Base-by-base conservation (phyloP, 2,888 invertebrate species). In the Tipula helvola region DNA sequence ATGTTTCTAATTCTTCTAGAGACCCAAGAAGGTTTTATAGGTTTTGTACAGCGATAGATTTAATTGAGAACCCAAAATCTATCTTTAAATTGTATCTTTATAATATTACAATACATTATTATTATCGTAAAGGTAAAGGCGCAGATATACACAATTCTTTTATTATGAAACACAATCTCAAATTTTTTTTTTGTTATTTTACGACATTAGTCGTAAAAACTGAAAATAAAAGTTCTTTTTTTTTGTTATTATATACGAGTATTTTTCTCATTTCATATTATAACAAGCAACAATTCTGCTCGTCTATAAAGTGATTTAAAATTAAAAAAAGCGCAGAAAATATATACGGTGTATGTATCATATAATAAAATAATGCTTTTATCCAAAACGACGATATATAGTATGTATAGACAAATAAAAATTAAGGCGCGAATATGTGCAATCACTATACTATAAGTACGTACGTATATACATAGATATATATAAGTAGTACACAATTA, bases 41-140 rank as follows among this genome's bases (percentile, higher is more conserved):
- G n/a, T 52, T 52, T 52, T 5, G 52, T 12, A 71, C 10, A 28
- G 3, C 28, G 28, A 71, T 71, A 71, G 28, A 3, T 71, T 71
- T 71, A 71, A 71, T 71, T 3, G 71, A 71, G 28, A 71, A 71
- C 71, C 28, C 28, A 71, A 71, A 12, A 71, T 71, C 71, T 12
- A 28, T 71, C 71, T 18, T 71, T 71, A 71, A 28, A 71, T 71
- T 71, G 71, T 71, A 71, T 71, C 71, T 71, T 8, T 71, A 71
- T 5, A 39, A 28, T 28, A 28, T 28, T 71, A 52, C n/a, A 52
- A 16, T 3, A 71, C 18, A 57, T 16, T 71, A 28, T 28, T 71
- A 71, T 71, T 71, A 71, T 71, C 71, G 71, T 71, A 71, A 71
- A 71, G 71, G 71, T 71, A 71, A 71, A 71, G 71, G 71, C 71